These are phyloP conservation scores for Cyanoderma ruficeps DNA, from an alignment of 2,113 vertebrate species.

Conservation along the genomic window DNA sequence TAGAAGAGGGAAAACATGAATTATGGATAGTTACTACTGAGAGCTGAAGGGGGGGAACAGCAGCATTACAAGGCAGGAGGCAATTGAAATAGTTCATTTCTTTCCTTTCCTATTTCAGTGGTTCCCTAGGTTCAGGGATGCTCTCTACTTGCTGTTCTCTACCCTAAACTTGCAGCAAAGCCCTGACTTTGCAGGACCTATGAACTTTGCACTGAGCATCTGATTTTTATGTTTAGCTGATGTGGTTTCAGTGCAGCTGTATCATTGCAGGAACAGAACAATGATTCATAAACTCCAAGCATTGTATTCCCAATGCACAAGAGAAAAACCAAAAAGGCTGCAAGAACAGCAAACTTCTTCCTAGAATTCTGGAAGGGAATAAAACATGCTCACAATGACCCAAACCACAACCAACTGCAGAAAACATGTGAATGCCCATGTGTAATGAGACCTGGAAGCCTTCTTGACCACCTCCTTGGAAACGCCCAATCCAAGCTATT, in stretches of 20 bases:
- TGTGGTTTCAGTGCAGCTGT: neutral
- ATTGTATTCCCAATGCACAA: neutral
- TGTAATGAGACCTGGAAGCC: neutral
- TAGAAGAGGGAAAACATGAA: neutral
- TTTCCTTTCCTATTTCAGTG: neutral
- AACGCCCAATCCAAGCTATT: neutral
- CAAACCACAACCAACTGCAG: neutral
- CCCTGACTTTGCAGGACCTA: neutral
- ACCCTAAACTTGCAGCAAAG: neutral
- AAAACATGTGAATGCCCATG: neutral
- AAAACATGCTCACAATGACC: neutral
- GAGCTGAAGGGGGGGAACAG: neutral
- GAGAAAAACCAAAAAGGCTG: neutral
- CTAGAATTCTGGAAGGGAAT: neutral
- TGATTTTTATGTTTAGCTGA: neutral
- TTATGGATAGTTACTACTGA: neutral
- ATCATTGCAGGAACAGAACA: rapidly evolving
- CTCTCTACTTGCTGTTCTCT: neutral
- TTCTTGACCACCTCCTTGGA: neutral
- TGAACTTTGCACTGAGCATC: neutral
- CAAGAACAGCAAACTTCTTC: neutral
- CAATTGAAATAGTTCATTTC: neutral
- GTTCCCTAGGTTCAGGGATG: neutral
- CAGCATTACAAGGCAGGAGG: neutral
- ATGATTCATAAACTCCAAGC: neutral